Evolutionary conservation across 2,113 vertebrate genomes (phyloP).

Genomic region (Pedionomus torquatus): DNA sequence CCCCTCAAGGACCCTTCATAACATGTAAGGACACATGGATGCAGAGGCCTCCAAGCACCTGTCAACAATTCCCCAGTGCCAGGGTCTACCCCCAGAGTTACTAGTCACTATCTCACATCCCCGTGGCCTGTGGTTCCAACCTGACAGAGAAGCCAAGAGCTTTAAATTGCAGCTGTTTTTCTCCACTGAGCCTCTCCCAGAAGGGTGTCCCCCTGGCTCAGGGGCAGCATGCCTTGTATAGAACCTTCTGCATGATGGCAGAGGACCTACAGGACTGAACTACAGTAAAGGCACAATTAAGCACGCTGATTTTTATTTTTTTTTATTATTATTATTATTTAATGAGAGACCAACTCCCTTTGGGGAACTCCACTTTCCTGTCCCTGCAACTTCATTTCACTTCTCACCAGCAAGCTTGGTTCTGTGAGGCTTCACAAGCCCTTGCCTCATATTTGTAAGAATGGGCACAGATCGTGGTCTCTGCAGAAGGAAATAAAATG

Average conservation of each 20-base stretch:
- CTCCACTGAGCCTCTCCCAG: accelerated
- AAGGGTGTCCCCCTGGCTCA: background rate
- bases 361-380: background rate
- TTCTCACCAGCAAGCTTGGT: background rate
- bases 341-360: background rate
- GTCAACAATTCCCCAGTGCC: background rate
- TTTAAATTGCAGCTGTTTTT: background rate
- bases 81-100: background rate
- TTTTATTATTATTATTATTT: background rate
- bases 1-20: background rate
- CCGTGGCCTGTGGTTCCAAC: background rate
- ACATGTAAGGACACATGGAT: background rate
- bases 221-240: background rate
- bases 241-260: background rate
- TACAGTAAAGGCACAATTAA: background rate
- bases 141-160: background rate
- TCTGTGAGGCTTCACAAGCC: background rate
- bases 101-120: background rate
- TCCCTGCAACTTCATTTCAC: background rate
- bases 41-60: background rate
- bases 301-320: accelerated
- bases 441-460: background rate
- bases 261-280: background rate
- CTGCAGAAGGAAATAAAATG: background rate
- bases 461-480: background rate